Evolutionary conservation across 2,113 vertebrate species (phyloP), one percentile per base, ranked within the genome.

Genomic region (Tympanuchus pallidicinctus): DNA sequence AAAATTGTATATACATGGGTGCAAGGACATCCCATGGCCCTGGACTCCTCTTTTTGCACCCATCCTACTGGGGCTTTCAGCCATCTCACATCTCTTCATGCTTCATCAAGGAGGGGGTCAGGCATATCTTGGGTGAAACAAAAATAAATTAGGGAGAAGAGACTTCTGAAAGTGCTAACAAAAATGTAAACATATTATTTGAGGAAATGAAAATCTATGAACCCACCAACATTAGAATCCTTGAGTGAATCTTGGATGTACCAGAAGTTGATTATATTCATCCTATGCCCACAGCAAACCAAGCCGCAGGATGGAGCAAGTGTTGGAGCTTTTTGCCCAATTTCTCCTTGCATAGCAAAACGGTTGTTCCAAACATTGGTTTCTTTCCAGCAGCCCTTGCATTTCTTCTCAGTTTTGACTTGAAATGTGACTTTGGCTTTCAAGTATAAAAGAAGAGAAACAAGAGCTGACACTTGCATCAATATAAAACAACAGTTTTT

Each of bases 401-500:
- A 50, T 38, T 91, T 92, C 75, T 40, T 27, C 72, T 89, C 71
- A n/a, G 27, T 65, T 94, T 94, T 69, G 63, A 47, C 17, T 94
- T 57, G 30, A 89, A 92, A 65, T 77, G 66, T 89, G 93, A 70
- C 75, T 95, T 92, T 73, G 66, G 78, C 75, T 94, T 95, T 94
- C 82, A 69, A 65, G 63, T 87, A 47, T n/a, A 76, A 82, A 40
- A 27, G 85, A 50, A 73, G 85, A 72, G 78, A 92, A 92, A 76
- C 45, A 30, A 24, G 82, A 92, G 67, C 71, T 92, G 89, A 84
- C 78, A 32, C 64, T 80, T 73, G 43, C n/a, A 27, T 42, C 63
- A 43, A 89, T 87, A 72, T 5, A 34, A 80, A 92, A 70, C 48
- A 72, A 75, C 7, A 8, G 84, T 42, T 84, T 82, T 89, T 78